These are phyloP conservation scores for Thereva nobilitata DNA, from an alignment of 2,888 invertebrate genomes.

Conservation along the genomic window DNA sequence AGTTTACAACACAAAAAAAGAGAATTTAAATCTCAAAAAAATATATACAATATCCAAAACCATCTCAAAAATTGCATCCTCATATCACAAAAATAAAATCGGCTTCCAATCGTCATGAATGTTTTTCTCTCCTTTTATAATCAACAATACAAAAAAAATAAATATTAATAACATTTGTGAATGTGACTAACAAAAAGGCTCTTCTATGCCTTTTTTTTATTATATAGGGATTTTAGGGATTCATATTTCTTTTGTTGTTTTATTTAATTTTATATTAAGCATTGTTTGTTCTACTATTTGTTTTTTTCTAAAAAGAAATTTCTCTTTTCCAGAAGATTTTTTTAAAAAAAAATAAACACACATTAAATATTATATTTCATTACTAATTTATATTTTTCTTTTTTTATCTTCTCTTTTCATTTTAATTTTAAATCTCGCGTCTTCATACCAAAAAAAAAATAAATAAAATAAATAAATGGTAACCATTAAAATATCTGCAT, in stretches of 20 bases:
- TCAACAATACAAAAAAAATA: not conserved
- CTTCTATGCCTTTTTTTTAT: conserved; percentile 13
- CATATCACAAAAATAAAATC: conserved; percentile 6
- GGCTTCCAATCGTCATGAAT: conserved; percentile 30
- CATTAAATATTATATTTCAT: conserved; percentile 1
- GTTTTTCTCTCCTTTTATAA: not conserved
- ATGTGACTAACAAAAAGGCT: conserved; percentile 31
- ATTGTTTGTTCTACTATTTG: conserved; percentile 16
- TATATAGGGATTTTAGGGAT: conserved; percentile 6
- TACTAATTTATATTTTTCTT: conserved; percentile 23
- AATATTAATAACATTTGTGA: conserved; percentile 11
- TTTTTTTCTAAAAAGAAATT: too few relatives aligned
- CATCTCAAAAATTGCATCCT: conserved; percentile 25
- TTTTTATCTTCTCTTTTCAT: conserved; percentile 31
- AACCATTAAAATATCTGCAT: conserved; percentile 24
- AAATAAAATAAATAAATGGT: conserved; percentile 6
- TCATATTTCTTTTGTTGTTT: conserved; percentile 7
- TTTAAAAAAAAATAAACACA: too few relatives aligned
- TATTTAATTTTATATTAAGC: conserved; percentile 23
- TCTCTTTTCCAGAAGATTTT: too few relatives aligned
- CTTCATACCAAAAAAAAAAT: conserved; percentile 1
- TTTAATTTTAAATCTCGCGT: conserved; percentile 17
- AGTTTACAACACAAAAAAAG: conserved; percentile 61
- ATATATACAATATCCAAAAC: conserved; percentile 39
- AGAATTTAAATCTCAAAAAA: conserved; percentile 41